Percentiles rank a stretch among this genome's conserved stretches.
These are phyloP conservation scores for Macrophya alboannulata DNA, from an alignment of 2,888 invertebrate species.

Conservation along the genomic window DNA sequence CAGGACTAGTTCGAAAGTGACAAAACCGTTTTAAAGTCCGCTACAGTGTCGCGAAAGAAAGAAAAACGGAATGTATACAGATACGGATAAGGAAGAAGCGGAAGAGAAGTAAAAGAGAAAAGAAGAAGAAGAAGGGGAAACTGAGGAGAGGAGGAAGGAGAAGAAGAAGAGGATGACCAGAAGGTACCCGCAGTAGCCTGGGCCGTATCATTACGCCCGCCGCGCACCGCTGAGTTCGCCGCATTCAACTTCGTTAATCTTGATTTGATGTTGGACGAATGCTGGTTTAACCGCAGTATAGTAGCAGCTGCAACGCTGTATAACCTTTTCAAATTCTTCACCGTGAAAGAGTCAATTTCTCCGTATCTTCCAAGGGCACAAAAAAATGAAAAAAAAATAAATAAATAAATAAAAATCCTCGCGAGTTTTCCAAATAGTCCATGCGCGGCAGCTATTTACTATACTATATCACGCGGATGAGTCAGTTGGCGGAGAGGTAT, in stretches of 20 bases:
- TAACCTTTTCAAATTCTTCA: constrained; percentile 20
- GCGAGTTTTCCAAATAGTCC: not conserved
- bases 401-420: not conserved
- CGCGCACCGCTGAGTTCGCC: constrained; percentile 49
- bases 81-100: not conserved
- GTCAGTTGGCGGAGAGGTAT: not conserved
- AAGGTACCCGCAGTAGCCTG: constrained; percentile 47
- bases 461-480: not conserved
- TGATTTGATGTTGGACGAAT: constrained; percentile 48
- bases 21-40: constrained; percentile 22
- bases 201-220: constrained; percentile 49
- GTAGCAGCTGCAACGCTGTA: constrained; percentile 16
- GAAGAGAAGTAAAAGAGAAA: constrained; percentile 4
- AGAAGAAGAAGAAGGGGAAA: constrained; percentile 8
- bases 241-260: constrained; percentile 54
- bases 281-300: constrained; percentile 24
- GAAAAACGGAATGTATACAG: not conserved
- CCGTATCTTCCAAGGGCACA: not conserved
- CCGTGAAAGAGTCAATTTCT: constrained; percentile 42
- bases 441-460: not conserved
- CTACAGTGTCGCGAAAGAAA: not conserved
- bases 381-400: too few relatives aligned
- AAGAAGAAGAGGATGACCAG: constrained; percentile 9
- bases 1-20: not conserved
- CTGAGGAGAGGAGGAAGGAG: not conserved